phyloP scores from a whole-genome alignment of 2,113 vertebrate genomes.

The Laticauda colubrina region DNA sequence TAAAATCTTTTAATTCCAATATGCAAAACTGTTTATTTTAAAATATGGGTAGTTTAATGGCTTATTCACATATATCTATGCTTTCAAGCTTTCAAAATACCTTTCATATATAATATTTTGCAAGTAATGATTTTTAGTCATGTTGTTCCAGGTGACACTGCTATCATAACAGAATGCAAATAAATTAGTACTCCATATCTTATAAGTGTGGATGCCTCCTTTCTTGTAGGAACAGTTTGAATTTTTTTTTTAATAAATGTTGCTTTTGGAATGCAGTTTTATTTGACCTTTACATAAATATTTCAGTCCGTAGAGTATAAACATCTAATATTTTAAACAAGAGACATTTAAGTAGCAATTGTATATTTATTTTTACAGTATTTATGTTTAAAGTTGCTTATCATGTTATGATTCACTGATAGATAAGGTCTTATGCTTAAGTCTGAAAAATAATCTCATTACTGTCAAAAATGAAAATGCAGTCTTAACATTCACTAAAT shows the following conservation, averaged over 20 bases:
- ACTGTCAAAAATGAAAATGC: constrained; percentile 14
- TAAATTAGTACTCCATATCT: neutral
- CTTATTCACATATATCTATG: neutral
- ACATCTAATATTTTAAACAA: neutral
- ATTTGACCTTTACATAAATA: constrained; percentile 4
- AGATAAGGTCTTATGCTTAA: constrained; percentile 7
- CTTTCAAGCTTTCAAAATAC: neutral
- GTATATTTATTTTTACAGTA: neutral
- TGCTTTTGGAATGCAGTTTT: neutral
- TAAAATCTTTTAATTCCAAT: neutral
- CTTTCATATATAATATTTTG: neutral
- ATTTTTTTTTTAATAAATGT: neutral
- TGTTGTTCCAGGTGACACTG: rapidly evolving
- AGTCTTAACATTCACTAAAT: constrained; percentile 11
- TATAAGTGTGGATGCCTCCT: neutral
- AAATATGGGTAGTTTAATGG: neutral
- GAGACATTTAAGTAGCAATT: constrained; percentile 9
- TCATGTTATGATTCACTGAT: constrained; percentile 9
- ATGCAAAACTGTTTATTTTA: neutral
- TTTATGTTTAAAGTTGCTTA: neutral
- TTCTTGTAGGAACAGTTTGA: neutral
- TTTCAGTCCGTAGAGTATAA: neutral
- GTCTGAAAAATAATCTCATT: constrained; percentile 38
- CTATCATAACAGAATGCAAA: neutral
- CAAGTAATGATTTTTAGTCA: neutral